Percentiles rank a stretch among this genome's conserved stretches.
phyloP scores from a whole-genome alignment of 2,888 invertebrate genomes.

The Oxystoma pomonae region DNA sequence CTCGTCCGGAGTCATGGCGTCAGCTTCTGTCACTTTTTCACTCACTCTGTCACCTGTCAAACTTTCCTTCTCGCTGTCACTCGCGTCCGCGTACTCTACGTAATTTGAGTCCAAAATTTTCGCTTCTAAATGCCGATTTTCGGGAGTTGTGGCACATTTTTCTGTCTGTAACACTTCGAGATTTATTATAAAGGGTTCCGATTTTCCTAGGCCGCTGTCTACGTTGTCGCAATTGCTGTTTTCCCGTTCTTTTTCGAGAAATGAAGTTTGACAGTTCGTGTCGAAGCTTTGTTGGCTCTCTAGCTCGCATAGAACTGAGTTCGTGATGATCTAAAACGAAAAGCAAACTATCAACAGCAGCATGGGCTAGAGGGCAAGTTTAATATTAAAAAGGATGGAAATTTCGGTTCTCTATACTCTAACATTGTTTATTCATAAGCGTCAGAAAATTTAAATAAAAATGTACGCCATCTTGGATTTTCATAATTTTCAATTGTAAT shows the following conservation, averaged over 20 bases:
- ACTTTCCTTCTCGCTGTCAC: conserved; percentile 48
- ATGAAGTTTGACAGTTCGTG: conserved; percentile 11
- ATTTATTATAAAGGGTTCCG: conserved; percentile 39
- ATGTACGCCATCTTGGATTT: too few relatives aligned
- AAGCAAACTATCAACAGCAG: too few relatives aligned
- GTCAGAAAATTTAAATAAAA: too few relatives aligned
- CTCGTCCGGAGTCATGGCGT: conserved; percentile 79
- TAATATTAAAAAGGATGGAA: too few relatives aligned
- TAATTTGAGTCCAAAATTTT: conserved; percentile 55
- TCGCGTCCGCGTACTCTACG: conserved; percentile 56
- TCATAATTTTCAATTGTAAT: too few relatives aligned
- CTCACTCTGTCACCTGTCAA: conserved; percentile 40
- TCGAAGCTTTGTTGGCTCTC: conserved; percentile 42
- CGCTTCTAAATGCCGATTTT: conserved; percentile 47
- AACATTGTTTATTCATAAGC: too few relatives aligned
- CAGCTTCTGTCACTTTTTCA: conserved; percentile 46
- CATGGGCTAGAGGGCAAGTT: too few relatives aligned
- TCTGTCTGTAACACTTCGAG: conserved; percentile 36
- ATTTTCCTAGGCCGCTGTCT: conserved; percentile 14
- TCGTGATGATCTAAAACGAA: conserved; percentile 36
- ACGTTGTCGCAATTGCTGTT: background rate
- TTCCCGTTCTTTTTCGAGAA: background rate
- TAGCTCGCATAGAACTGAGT: conserved; percentile 43
- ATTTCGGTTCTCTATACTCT: too few relatives aligned
- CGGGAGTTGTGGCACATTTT: conserved; percentile 31